A percentile compares a stretch with the other conserved stretches of the same genome.
These are phyloP conservation scores for Temnothorax rugatulus DNA, from an alignment of 2,888 invertebrate species.

Conservation along the genomic window DNA sequence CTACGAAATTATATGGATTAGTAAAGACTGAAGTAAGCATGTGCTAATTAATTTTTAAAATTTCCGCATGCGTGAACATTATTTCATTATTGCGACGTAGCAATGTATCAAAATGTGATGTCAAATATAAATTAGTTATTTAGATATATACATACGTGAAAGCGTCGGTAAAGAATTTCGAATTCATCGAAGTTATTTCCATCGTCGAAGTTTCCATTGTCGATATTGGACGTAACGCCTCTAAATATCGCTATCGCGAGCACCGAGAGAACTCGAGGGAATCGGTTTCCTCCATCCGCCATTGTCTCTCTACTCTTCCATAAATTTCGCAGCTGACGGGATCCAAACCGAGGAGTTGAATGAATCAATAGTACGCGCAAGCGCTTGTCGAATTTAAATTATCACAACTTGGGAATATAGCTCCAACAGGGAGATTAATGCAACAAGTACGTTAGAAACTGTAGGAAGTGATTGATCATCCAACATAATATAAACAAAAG, in stretches of 20 bases:
- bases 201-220: background rate
- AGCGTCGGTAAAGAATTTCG: background rate
- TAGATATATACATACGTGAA: background rate
- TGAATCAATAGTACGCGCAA: constrained; percentile 53
- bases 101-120: background rate
- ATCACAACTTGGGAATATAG: background rate
- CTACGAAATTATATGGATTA: too few species aligned
- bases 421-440: background rate
- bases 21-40: background rate
- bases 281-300: background rate
- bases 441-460: constrained; percentile 15
- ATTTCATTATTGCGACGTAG: background rate
- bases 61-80: background rate
- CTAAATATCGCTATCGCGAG: constrained; percentile 12
- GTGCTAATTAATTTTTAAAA: background rate
- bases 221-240: constrained; percentile 19
- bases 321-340: constrained; percentile 16
- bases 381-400: constrained; percentile 30
- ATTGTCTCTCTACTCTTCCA: constrained; percentile 13
- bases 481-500: background rate
- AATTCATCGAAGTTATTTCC: background rate
- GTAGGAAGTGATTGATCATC: background rate
- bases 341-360: background rate
- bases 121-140: background rate
- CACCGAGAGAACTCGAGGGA: constrained; percentile 6